Evolutionary conservation across 2,888 invertebrate species (phyloP).

Genomic region (Standfussiana lucernea): DNA sequence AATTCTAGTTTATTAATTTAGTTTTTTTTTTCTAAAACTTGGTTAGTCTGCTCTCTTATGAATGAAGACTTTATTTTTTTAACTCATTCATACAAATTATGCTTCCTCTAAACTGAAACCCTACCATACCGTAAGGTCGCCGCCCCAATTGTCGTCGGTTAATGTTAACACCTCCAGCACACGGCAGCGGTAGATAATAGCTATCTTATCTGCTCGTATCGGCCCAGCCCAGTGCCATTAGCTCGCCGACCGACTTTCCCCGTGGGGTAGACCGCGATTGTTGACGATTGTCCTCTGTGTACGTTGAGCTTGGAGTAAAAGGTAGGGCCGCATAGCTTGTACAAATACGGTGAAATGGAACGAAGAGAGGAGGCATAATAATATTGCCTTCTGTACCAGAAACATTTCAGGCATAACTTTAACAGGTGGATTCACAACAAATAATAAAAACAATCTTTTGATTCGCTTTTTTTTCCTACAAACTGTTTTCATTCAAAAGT

Average conservation of each 20-base stretch:
- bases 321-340: slow-evolving; percentile 54
- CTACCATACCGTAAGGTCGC: slow-evolving; percentile 46
- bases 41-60: background rate
- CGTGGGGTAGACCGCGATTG: slow-evolving; percentile 75
- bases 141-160: slow-evolving; percentile 61
- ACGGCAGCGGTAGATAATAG: slow-evolving; percentile 73
- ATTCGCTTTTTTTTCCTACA: background rate
- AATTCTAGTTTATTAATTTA: background rate
- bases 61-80: background rate
- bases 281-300: slow-evolving; percentile 79
- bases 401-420: background rate
- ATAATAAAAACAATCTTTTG: background rate
- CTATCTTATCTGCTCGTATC: slow-evolving; percentile 84
- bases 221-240: slow-evolving; percentile 80
- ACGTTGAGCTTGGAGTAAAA: slow-evolving; percentile 63
- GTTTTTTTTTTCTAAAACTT: background rate
- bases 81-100: background rate
- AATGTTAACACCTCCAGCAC: slow-evolving; percentile 67
- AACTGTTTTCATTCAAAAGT: background rate
- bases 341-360: slow-evolving; percentile 43
- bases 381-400: background rate
- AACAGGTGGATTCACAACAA: background rate
- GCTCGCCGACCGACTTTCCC: slow-evolving; percentile 87
- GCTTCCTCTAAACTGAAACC: background rate
- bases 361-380: background rate